Base-by-base conservation (phyloP, 2,888 invertebrate species). In the Conchocele bisecta region DNA sequence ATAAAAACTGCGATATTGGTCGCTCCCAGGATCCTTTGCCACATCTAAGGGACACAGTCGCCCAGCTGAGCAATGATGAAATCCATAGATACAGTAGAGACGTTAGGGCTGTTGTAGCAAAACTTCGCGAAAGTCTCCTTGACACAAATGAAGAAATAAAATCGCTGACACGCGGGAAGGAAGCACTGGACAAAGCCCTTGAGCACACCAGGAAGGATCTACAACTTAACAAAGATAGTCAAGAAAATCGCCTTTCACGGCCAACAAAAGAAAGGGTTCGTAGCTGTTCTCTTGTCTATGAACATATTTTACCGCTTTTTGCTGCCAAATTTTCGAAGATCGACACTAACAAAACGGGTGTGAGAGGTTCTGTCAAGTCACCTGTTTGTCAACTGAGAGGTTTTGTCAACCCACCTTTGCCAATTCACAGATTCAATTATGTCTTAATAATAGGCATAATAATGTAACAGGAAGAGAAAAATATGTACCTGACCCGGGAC, bases 61-160 rank as follows among this genome's bases (percentile, higher is more conserved):
- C 86, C 46, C 86, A 86, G 37, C 75, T 91, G 50, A 90, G 90
- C 76, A 91, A 91, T 71, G 88, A 88, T 29, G 90, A 90, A 81
- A 88, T 89, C 15, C 88, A 89, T 48, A 82, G 87, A 67, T 90
- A 91, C 73, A 83, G 87, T 59, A 65, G 90, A 64, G 88, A 90
- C 71, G 87, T 88, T 4, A 83, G 91, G 39, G 84, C 79, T 42
- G 87, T 91, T 33, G 90, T 89, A 11, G 86, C 86, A 35, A 83
- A 86, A 66, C 83, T 91, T n/a, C 75, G 90, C 65, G 88, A 90
- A 79, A 88, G 89, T 73, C 76, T 91, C 44, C 75, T 89, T 54
- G 88, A 89, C 66, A 88, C 89, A 39, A 91, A 91, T 75, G 89
- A 90, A 76, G 91, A 91, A 80, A 90, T 91, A 26, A 90, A 90